Conservation (phyloP, 2,888 invertebrate genomes). For the Pristionchus exspectatus region DNA sequence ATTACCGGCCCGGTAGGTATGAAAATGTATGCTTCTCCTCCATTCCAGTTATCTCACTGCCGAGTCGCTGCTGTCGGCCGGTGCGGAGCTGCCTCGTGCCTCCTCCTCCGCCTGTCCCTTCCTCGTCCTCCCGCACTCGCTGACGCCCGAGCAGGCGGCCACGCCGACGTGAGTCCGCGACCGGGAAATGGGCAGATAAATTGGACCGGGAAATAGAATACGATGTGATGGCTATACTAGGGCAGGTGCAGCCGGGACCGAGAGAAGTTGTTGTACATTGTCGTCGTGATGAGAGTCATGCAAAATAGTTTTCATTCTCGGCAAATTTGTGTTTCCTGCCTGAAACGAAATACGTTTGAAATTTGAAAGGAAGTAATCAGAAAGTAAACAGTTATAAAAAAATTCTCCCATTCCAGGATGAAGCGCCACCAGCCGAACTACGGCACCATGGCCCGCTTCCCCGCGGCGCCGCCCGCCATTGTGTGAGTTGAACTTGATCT, state of each 20-base stretch:
- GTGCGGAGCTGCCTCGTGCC: not conserved
- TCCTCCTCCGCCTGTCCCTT: not conserved
- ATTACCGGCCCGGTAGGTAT: too few relatives aligned
- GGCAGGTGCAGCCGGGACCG: too few relatives aligned
- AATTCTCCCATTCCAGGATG: not conserved
- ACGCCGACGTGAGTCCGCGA: not conserved
- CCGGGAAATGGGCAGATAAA: too few relatives aligned
- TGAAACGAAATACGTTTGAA: not conserved
- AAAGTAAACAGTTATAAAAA: too few relatives aligned
- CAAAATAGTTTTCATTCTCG: too few relatives aligned
- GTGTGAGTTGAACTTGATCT: not conserved
- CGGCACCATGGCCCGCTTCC: not conserved
- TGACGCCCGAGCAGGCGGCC: not conserved
- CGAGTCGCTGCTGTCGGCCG: not conserved
- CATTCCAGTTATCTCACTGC: not conserved
- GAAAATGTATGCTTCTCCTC: too few relatives aligned
- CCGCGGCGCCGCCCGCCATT: not conserved
- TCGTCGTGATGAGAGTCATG: not conserved
- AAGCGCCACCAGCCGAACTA: not conserved
- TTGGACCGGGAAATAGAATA: too few relatives aligned
- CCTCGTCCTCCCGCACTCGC: conserved; percentile 50
- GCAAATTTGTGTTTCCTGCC: not conserved
- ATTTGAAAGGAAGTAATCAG: too few relatives aligned
- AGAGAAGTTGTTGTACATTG: too few relatives aligned
- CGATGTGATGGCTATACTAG: too few relatives aligned